A percentile compares a stretch with the other conserved stretches of the same genome.
phyloP scores from a whole-genome alignment of 2,888 invertebrate genomes.

The Orthonychiurus folsomi region DNA sequence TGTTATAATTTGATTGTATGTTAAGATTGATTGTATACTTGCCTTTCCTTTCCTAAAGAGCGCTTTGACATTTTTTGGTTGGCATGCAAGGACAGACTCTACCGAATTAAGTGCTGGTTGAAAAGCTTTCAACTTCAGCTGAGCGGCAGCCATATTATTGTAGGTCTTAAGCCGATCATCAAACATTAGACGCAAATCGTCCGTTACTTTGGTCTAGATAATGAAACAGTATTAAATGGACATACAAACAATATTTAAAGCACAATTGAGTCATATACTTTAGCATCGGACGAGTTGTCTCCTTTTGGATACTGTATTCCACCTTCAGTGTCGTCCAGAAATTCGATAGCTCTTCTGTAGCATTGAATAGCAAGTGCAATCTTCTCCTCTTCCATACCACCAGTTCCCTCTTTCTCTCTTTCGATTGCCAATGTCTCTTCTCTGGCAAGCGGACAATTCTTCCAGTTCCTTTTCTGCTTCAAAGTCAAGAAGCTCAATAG shows the following conservation, averaged over 20 bases:
- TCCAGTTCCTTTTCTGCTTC: constrained; percentile 56
- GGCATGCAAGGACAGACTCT: constrained; percentile 68
- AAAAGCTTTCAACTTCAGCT: constrained; percentile 63
- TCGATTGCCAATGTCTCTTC: constrained; percentile 63
- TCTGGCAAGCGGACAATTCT: constrained; percentile 55
- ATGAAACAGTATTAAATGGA: constrained; percentile 1
- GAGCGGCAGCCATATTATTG: constrained; percentile 87
- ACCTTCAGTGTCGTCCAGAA: constrained; percentile 63
- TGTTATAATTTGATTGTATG: background rate
- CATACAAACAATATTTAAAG: background rate
- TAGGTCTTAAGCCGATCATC: constrained; percentile 75
- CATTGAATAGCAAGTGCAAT: constrained; percentile 71
- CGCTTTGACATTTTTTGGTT: constrained; percentile 83
- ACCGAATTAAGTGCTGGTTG: constrained; percentile 51
- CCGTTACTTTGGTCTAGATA: constrained; percentile 30
- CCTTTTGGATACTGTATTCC: constrained; percentile 48
- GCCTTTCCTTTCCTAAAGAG: constrained; percentile 74
- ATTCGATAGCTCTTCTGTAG: constrained; percentile 75
- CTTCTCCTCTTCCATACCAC: constrained; percentile 66
- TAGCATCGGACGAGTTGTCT: constrained; percentile 19
- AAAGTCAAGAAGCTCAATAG: constrained; percentile 60
- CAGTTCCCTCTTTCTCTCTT: constrained; percentile 66
- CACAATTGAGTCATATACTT: constrained; percentile 18
- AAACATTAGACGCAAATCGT: constrained; percentile 57
- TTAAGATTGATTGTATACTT: constrained; percentile 15